Evolutionary conservation across 1,140 invertebrate genomes (phyloP), one percentile per base, ranked within the genome.

Genomic region (Coenobita brevimanus): DNA sequence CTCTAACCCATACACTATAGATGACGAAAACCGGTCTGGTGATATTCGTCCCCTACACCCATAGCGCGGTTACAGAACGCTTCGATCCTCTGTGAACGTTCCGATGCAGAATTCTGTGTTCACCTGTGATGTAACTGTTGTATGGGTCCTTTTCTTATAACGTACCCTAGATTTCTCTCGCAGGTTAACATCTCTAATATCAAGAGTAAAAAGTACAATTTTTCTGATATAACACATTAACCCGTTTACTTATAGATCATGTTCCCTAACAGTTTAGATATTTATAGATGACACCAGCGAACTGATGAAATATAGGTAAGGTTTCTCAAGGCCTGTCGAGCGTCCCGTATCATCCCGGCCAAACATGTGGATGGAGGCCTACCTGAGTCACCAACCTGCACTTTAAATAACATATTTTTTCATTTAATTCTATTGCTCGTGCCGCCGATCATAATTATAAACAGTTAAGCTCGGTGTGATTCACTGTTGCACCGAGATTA

Each of bases 361-460:
- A 57, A 79, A 79, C 76, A 79, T 57, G 76, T 79, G 46, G 76
- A 79, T 43, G 76, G 46, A 43, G 54, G 60, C 76, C n/a, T 8
- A 57, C n/a, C n/a, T 46, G 50, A 79, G 76, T 57, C 24, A 27
- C 76, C 76, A 79, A 41, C 36, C 54, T 27, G 6, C 27, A 30
- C 36, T 79, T 79, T 54, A 71, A 38, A 36, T n/a, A n/a, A n/a
- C n/a, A n/a, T n/a, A n/a, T n/a, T n/a, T n/a, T n/a, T n/a, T n/a
- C n/a, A n/a, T n/a, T n/a, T n/a, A n/a, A n/a, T n/a, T n/a, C n/a
- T n/a, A n/a, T n/a, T n/a, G n/a, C n/a, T n/a, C n/a, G n/a, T n/a
- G n/a, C n/a, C n/a, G n/a, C n/a, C n/a, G n/a, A n/a, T n/a, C n/a
- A n/a, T n/a, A n/a, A n/a, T n/a, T n/a, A n/a, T n/a, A n/a, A n/a